These are phyloP conservation scores for Cylloceria caligata DNA, from an alignment of 2,888 invertebrate genomes.

Conservation along the genomic window DNA sequence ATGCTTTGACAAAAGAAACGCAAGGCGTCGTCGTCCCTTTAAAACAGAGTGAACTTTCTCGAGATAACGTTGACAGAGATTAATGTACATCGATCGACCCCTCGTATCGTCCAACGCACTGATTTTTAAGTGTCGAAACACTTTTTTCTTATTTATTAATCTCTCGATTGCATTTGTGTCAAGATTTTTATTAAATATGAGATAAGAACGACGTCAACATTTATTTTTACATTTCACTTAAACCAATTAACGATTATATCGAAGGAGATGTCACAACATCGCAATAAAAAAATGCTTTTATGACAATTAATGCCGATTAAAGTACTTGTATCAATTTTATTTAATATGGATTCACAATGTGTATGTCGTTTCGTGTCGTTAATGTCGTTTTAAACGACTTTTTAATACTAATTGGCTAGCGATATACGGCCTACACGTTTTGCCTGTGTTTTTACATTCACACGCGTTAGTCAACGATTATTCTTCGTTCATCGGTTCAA, in stretches of 20 bases:
- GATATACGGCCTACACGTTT: background rate
- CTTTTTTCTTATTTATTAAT: background rate
- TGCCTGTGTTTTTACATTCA: background rate
- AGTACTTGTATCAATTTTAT: background rate
- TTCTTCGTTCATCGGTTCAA: background rate
- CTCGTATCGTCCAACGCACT: background rate
- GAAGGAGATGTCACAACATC: background rate
- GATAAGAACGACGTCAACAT: background rate
- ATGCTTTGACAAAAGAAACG: constrained; percentile 51
- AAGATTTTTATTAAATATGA: background rate
- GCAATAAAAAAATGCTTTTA: background rate
- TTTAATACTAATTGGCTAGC: background rate
- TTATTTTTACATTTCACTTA: background rate
- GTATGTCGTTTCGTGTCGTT: no score
- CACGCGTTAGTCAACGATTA: background rate
- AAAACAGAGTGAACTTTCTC: background rate
- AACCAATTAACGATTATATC: background rate
- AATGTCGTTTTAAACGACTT: background rate
- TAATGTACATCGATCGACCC: constrained; percentile 5
- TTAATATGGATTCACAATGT: background rate
- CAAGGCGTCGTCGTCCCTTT: constrained; percentile 45
- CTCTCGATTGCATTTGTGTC: background rate
- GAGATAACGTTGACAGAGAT: constrained; percentile 21
- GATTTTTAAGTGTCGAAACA: constrained; percentile 5
- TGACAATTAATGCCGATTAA: background rate